Percentiles rank a stretch among this genome's conserved stretches.
phyloP scores from a whole-genome alignment of 2,797 vertebrate species.

The Lagodon rhomboides region DNA sequence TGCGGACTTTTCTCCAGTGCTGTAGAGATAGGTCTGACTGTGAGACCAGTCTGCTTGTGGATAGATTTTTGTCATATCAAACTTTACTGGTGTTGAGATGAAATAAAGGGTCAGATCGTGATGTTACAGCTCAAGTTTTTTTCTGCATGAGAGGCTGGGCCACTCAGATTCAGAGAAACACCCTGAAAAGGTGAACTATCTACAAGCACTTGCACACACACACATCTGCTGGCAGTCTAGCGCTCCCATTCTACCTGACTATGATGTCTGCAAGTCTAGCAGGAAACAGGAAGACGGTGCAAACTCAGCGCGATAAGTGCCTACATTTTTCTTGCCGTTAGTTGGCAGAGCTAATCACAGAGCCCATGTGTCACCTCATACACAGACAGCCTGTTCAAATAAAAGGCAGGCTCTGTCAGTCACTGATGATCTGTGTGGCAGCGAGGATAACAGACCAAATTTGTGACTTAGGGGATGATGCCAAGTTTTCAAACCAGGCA shows the following conservation, averaged over 20 bases:
- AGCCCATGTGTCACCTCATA: slow-evolving; percentile 20
- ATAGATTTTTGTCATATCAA: too few relatives aligned
- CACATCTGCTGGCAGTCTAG: background rate
- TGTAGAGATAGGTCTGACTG: too few relatives aligned
- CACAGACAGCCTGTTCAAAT: slow-evolving; percentile 29
- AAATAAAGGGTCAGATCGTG: too few relatives aligned
- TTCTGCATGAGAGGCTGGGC: too few relatives aligned
- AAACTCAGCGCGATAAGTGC: background rate
- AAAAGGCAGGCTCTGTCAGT: slow-evolving; percentile 15
- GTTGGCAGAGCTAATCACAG: slow-evolving; percentile 34
- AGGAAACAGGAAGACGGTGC: slow-evolving; percentile 17
- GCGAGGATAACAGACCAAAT: slow-evolving; percentile 13
- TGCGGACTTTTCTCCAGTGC: too few relatives aligned
- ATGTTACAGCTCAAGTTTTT: too few relatives aligned
- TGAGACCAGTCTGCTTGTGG: too few relatives aligned
- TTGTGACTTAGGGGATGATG: slow-evolving; percentile 1
- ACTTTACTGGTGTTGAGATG: too few relatives aligned
- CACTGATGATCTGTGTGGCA: slow-evolving; percentile 17
- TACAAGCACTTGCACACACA: background rate
- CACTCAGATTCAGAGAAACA: too few relatives aligned
- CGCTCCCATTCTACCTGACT: slow-evolving; percentile 14
- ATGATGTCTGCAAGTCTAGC: slow-evolving; percentile 3
- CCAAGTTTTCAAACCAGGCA: slow-evolving; percentile 33
- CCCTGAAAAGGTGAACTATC: too few relatives aligned
- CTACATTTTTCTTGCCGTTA: slow-evolving; percentile 10